Conservation (phyloP, 1,140 invertebrate genomes). For the Babylonia areolata region DNA sequence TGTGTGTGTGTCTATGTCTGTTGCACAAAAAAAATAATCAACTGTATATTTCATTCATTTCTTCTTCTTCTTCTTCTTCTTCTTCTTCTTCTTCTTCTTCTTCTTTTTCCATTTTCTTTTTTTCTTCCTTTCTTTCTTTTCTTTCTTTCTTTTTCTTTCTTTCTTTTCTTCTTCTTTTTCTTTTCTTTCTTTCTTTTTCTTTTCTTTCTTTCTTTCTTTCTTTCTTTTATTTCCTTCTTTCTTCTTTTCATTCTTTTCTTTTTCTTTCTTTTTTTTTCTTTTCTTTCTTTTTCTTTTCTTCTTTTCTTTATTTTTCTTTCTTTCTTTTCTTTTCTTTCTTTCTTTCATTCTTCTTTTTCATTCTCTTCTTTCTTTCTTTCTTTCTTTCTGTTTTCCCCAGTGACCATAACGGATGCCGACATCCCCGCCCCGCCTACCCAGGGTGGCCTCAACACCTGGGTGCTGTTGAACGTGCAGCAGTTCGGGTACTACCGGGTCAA, state of each 20-base stretch:
- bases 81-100: too few relatives aligned
- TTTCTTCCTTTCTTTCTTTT: not conserved
- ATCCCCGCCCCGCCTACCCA: not conserved
- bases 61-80: too few relatives aligned
- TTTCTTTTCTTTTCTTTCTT: not conserved
- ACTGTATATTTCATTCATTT: too few relatives aligned
- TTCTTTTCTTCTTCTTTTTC: not conserved
- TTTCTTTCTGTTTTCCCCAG: too few relatives aligned
- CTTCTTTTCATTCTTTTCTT: too few relatives aligned
- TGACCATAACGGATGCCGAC: not conserved
- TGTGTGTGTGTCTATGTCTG: too few relatives aligned
- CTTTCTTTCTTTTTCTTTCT: not conserved
- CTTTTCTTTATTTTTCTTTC: too few relatives aligned
- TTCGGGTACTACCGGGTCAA: conserved; percentile 90
- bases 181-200: not conserved
- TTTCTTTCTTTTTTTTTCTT: too few relatives aligned
- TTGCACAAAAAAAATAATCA: too few relatives aligned
- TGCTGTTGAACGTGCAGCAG: conserved; percentile 78
- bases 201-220: too few relatives aligned
- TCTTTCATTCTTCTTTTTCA: not conserved
- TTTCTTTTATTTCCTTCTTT: too few relatives aligned
- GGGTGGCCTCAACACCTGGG: conserved; percentile 37
- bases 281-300: too few relatives aligned
- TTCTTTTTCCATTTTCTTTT: not conserved
- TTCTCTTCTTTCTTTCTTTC: not conserved